Base-by-base conservation (phyloP, 2,888 invertebrate genomes). In the Polydrusus tereticollis region DNA sequence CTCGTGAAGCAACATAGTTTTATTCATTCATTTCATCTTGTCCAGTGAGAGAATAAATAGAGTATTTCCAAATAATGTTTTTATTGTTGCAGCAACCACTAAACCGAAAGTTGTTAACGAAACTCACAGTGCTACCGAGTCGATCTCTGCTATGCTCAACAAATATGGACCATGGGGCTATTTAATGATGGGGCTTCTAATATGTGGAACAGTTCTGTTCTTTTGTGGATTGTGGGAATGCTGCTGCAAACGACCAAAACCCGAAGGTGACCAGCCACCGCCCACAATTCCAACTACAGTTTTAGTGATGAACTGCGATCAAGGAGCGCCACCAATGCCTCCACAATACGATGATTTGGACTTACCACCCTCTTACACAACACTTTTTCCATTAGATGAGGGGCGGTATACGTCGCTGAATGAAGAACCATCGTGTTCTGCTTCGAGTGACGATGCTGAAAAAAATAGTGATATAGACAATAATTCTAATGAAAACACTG, bases 141-240 rank as follows among this genome's bases (percentile, higher is more conserved):
- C 86, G 1, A 79, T 87, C 12, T 86, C 87, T 10, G 89, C 89
- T 7, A 90, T 90, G 50, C 84, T 92, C 75, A 90, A 90, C 71
- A 91, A 91, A 65, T 92, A 92, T 82, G 92, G 92, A 0, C 91
- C 92, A 0, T 92, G 92, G 92, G 92, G 92, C 77, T 92, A 92
- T 81, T 86, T 92, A 38, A 90, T 92, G 83, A 87, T 92, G 64
- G 92, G 91, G 60, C 91, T 92, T 89, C 85, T 92, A 41, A 88
- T 92, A 75, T 92, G 91, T 81, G 91, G 91, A 20, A 89, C 90
- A 10, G 89, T 92, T 43, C 87, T 92, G 78, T 88, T 92, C 86
- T 90, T 92, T 84, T 92, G 92, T 78, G 87, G 92, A 16, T 87
- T 92, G 75, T 92, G 92, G 91, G 92, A 87, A 73, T 86, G 86